Percentiles rank a stretch among this genome's conserved stretches.
These are phyloP conservation scores for Drosophila kepulauana DNA, from an alignment of 1,140 invertebrate genomes.

Conservation along the genomic window DNA sequence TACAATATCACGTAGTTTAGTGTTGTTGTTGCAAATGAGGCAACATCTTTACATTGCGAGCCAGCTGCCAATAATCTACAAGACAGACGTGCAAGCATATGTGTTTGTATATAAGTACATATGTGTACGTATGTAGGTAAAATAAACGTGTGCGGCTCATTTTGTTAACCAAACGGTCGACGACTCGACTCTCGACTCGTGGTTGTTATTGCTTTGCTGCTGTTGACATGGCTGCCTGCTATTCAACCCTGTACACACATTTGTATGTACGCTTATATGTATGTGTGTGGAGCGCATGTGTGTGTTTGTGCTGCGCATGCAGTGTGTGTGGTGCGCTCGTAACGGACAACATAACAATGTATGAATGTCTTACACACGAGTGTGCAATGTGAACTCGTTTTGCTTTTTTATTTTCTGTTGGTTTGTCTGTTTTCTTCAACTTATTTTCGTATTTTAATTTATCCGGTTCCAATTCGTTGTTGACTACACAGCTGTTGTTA, in stretches of 20 bases:
- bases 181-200: constrained; percentile 17
- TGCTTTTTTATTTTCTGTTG: not conserved
- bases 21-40: constrained; percentile 4
- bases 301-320: constrained; percentile 17
- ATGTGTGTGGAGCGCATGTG: constrained; percentile 2
- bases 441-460: constrained; percentile 3
- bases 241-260: constrained; percentile 34
- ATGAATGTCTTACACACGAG: not conserved
- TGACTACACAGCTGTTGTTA: not conserved
- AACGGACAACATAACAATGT: constrained; percentile 7
- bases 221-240: constrained; percentile 16
- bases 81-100: constrained; percentile 1
- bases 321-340: constrained; percentile 1
- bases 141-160: constrained; percentile 16
- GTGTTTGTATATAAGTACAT: constrained; percentile 4
- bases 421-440: not conserved
- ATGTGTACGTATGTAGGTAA: constrained; percentile 2
- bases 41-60: constrained; percentile 14
- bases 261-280: not conserved
- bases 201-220: constrained; percentile 25
- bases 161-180: constrained; percentile 33
- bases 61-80: constrained; percentile 21
- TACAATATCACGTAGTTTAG: too few species aligned
- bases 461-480: not conserved
- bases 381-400: constrained; percentile 1